phyloP scores from a whole-genome alignment of 2,113 vertebrate genomes.

The Macrotis lagotis region DNA sequence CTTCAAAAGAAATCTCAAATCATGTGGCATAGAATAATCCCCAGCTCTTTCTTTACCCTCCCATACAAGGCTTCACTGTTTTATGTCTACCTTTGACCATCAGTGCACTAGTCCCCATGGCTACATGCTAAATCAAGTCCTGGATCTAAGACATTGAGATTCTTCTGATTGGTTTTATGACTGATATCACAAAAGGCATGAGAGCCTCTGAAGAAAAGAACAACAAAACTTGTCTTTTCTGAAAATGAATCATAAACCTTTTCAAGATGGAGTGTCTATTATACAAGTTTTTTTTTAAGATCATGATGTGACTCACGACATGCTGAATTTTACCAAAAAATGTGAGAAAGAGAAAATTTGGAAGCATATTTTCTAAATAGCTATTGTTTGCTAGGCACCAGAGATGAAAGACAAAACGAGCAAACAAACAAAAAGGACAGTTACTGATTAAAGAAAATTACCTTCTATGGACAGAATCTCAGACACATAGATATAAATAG shows the following conservation, averaged over 20 bases:
- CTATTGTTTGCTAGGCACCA: neutral
- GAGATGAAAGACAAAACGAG: neutral
- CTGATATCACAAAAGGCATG: neutral
- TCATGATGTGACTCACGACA: neutral
- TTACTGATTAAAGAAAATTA: neutral
- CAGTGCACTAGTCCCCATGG: neutral
- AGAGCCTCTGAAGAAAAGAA: neutral
- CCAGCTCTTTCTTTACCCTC: neutral
- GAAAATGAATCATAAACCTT: neutral
- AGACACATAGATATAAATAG: neutral
- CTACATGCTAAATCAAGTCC: neutral
- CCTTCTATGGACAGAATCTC: neutral
- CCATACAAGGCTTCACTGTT: neutral
- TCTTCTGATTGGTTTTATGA: neutral
- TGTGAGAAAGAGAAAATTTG: neutral
- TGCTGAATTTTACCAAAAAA: neutral
- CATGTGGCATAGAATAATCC: neutral
- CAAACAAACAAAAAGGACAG: neutral
- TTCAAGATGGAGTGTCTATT: neutral
- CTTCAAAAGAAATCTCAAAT: neutral
- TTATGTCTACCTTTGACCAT: neutral
- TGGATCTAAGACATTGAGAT: neutral
- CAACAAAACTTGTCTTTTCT: neutral
- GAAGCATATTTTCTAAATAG: neutral
- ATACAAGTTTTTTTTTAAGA: neutral